Percentiles rank a stretch among this genome's conserved stretches.
These are phyloP conservation scores for Drosophila mojavensis DNA, from an alignment of 1,140 invertebrate species.

Conservation along the genomic window DNA sequence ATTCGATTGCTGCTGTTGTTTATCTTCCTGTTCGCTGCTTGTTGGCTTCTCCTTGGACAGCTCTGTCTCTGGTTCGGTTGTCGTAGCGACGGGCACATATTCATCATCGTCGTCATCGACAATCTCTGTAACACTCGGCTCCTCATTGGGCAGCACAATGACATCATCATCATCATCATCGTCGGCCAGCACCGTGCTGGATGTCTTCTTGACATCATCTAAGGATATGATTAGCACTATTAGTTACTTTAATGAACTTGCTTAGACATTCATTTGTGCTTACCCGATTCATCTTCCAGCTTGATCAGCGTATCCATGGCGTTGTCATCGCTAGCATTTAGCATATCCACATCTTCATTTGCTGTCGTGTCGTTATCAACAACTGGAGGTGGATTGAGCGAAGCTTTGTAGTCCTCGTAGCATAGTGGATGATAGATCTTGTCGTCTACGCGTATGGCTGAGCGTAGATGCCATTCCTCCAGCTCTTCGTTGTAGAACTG, in stretches of 20 bases:
- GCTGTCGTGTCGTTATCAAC: conserved; percentile 3
- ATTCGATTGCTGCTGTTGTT: conserved; percentile 22
- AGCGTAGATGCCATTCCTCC: conserved; percentile 97
- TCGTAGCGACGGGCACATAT: conserved; percentile 67
- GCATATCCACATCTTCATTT: conserved; percentile 58
- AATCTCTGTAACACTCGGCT: conserved; percentile 82
- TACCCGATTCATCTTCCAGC: conserved; percentile 57
- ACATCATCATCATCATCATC: conserved; percentile 84
- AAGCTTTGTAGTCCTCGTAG: conserved; percentile 92
- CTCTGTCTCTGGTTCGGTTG: conserved; percentile 49
- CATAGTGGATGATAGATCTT: conserved; percentile 96
- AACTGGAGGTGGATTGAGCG: conserved; percentile 62
- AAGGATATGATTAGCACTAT: background rate
- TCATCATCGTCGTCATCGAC: conserved; percentile 84
- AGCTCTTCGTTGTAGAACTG: conserved; percentile 97
- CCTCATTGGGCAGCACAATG: conserved; percentile 81
- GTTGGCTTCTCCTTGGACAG: conserved; percentile 45
- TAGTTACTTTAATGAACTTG: background rate
- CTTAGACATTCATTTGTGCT: background rate
- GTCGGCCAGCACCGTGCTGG: conserved; percentile 45
- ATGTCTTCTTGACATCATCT: conserved; percentile 36
- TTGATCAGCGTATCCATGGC: conserved; percentile 78
- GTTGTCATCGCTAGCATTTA: conserved; percentile 71
- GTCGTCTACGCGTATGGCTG: conserved; percentile 91
- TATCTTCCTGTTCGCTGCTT: conserved; percentile 22